These are phyloP conservation scores for Drosophila asahinai DNA, from an alignment of 1,140 invertebrate genomes.

Conservation along the genomic window DNA sequence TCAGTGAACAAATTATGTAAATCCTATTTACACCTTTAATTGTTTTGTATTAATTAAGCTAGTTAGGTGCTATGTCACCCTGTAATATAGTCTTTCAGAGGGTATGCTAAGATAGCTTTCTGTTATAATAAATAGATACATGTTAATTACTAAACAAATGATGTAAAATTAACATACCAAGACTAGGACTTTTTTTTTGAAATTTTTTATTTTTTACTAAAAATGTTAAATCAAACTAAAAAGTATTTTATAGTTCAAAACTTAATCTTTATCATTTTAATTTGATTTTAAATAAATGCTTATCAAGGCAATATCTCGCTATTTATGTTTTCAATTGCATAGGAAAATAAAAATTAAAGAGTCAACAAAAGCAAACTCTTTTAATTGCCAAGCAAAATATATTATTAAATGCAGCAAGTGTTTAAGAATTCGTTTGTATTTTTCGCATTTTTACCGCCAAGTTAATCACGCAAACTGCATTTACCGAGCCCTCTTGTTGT, in stretches of 20 bases:
- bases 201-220: too few species aligned
- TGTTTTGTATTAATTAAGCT: not conserved
- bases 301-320: not conserved
- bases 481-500: slow-evolving; percentile 42
- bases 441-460: not conserved
- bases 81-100: not conserved
- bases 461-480: slow-evolving; percentile 22
- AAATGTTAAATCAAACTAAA: not conserved
- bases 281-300: slow-evolving; percentile 16
- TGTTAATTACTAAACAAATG: not conserved
- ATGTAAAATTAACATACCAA: too few species aligned
- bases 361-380: not conserved
- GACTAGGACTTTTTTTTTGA: too few species aligned
- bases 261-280: not conserved
- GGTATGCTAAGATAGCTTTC: not conserved
- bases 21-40: not conserved
- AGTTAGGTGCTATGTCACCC: not conserved
- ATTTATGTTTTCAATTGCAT: slow-evolving; percentile 5
- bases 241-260: not conserved
- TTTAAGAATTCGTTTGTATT: slow-evolving; percentile 1
- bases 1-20: slow-evolving; percentile 11
- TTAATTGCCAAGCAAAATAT: not conserved
- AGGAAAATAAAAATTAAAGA: not conserved
- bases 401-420: not conserved
- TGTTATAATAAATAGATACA: not conserved